Percentiles rank a stretch among this genome's conserved stretches.
These are phyloP conservation scores for Piliocolobus tephrosceles DNA, from an alignment of 2,113 vertebrate species.

Conservation along the genomic window DNA sequence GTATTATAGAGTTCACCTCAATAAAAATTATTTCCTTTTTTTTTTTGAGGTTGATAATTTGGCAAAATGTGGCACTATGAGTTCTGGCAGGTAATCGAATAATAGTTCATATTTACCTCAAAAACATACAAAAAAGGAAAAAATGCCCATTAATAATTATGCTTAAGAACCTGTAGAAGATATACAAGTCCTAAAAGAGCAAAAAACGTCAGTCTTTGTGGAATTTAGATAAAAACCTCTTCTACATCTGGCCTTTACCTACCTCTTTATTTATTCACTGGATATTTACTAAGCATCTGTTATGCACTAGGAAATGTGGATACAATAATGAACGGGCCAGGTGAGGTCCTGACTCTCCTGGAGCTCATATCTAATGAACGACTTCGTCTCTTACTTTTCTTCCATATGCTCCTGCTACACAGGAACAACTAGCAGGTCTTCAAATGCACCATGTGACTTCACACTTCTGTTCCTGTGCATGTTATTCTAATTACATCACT, in stretches of 20 bases:
- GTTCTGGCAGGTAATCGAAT: background rate
- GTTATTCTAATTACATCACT: background rate
- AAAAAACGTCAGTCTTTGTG: background rate
- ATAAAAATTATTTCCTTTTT: constrained; percentile 25
- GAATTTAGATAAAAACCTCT: constrained; percentile 13
- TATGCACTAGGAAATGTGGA: background rate
- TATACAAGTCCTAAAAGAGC: background rate
- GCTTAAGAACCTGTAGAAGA: constrained; percentile 33
- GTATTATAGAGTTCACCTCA: background rate
- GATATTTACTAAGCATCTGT: background rate
- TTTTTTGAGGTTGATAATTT: constrained; percentile 34
- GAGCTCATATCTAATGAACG: background rate
- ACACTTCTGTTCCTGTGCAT: background rate
- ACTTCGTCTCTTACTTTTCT: background rate
- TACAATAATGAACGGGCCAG: background rate
- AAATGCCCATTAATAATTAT: background rate
- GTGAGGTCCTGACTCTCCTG: background rate
- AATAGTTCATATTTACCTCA: constrained; percentile 1
- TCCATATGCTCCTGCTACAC: background rate
- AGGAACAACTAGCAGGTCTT: background rate
- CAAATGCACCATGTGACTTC: background rate
- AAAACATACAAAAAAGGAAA: background rate
- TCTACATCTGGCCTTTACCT: background rate
- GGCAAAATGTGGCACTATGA: background rate
- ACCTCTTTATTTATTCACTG: background rate